These are phyloP conservation scores for Alexandromys fortis DNA, from an alignment of 2,113 vertebrate species.

Conservation along the genomic window DNA sequence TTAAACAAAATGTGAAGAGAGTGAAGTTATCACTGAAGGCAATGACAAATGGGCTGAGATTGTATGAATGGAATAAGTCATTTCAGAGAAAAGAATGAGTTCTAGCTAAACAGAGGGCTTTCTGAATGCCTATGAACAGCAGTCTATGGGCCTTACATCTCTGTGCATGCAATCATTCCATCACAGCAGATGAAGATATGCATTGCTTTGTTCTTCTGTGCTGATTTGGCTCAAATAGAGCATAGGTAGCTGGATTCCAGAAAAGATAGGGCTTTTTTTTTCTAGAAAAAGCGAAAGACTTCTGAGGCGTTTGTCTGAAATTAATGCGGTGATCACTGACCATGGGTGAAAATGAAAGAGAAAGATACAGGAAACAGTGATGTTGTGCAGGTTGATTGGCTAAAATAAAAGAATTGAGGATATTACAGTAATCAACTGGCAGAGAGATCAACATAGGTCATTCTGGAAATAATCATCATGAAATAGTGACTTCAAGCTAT, in stretches of 20 bases:
- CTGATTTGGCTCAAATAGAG: background rate
- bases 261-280: background rate
- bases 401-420: background rate
- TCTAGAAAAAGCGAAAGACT: background rate
- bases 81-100: background rate
- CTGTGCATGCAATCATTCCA: background rate
- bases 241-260: background rate
- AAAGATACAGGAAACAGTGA: background rate
- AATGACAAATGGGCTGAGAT: background rate
- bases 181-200: background rate
- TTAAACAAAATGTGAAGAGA: background rate
- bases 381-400: background rate
- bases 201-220: background rate
- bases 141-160: background rate
- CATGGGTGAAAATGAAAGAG: background rate
- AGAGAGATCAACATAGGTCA: background rate
- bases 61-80: background rate
- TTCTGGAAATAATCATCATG: background rate
- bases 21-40: background rate
- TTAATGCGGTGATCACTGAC: background rate
- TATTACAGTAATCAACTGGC: background rate
- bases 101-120: background rate
- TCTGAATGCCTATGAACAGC: background rate
- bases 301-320: background rate
- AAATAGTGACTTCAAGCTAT: background rate